phyloP scores from a whole-genome alignment of 1,140 invertebrate species.

The Zaprionus kolodkinae region DNA sequence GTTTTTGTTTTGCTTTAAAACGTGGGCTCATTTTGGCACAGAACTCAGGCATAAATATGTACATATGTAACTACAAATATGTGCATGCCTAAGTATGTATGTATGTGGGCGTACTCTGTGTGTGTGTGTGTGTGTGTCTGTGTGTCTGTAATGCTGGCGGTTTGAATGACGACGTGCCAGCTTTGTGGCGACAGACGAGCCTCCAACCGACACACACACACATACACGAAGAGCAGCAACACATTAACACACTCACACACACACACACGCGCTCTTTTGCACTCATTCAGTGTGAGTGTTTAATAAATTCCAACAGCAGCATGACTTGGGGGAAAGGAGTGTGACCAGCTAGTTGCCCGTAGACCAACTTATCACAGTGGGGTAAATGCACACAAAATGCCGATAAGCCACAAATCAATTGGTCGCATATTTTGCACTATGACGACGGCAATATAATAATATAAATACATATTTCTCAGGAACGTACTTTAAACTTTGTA shows the following conservation, averaged over 20 bases:
- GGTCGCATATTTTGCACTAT: slow-evolving; percentile 15
- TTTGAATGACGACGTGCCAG: slow-evolving; percentile 52
- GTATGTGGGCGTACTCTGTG: slow-evolving; percentile 3
- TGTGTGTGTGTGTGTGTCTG: slow-evolving; percentile 7
- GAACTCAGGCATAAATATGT: slow-evolving; percentile 10
- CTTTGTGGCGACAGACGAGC: slow-evolving; percentile 73
- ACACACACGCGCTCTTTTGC: slow-evolving; percentile 1
- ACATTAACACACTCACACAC: slow-evolving; percentile 5
- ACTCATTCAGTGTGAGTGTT: neutral
- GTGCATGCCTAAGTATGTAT: neutral
- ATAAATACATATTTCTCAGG: neutral
- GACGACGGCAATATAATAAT: slow-evolving; percentile 21
- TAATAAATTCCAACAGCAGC: neutral
- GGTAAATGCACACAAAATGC: neutral
- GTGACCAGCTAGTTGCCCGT: neutral
- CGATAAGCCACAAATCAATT: slow-evolving; percentile 1
- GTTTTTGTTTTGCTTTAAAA: slow-evolving; percentile 27
- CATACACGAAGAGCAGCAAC: slow-evolving; percentile 12
- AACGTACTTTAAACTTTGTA: slow-evolving; percentile 63
- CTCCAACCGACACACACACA: slow-evolving; percentile 56
- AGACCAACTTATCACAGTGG: slow-evolving; percentile 2
- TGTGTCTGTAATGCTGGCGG: slow-evolving; percentile 34
- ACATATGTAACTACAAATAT: slow-evolving; percentile 3
- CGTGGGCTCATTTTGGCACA: slow-evolving; percentile 33
- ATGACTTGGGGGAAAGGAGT: neutral